phyloP scores from a whole-genome alignment of 2,797 vertebrate genomes.

The Varecia variegata region DNA sequence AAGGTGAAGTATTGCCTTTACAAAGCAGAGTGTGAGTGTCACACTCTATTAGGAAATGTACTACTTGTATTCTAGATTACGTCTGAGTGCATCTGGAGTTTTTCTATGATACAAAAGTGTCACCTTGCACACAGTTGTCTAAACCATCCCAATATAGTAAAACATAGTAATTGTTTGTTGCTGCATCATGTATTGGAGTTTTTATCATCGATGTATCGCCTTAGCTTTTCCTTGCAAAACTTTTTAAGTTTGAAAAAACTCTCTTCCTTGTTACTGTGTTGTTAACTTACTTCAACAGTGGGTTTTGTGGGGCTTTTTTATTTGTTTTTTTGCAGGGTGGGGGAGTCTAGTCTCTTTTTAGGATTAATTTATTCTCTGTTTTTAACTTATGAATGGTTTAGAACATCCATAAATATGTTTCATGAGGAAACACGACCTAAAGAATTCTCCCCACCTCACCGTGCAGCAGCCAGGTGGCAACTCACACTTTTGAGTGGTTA shows the following conservation, averaged over 20 bases:
- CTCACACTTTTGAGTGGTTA: background rate
- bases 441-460: fast-evolving
- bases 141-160: background rate
- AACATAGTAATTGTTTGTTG: background rate
- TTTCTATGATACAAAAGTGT: fast-evolving
- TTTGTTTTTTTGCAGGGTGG: fast-evolving
- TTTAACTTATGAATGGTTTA: background rate
- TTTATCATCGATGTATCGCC: background rate
- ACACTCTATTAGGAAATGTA: fast-evolving
- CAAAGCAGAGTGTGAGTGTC: fast-evolving
- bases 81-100: background rate
- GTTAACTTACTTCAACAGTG: background rate
- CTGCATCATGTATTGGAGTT: background rate
- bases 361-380: background rate
- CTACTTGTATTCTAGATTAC: background rate
- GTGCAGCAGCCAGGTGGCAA: fast-evolving
- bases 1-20: background rate
- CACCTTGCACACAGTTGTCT: background rate
- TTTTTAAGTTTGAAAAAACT: slow-evolving; percentile 38
- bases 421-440: background rate
- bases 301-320: background rate
- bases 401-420: background rate
- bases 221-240: background rate
- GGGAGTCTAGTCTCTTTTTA: background rate
- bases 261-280: background rate